Conservation (phyloP, 2,797 vertebrate species). For the Enteromius mattozi region DNA sequence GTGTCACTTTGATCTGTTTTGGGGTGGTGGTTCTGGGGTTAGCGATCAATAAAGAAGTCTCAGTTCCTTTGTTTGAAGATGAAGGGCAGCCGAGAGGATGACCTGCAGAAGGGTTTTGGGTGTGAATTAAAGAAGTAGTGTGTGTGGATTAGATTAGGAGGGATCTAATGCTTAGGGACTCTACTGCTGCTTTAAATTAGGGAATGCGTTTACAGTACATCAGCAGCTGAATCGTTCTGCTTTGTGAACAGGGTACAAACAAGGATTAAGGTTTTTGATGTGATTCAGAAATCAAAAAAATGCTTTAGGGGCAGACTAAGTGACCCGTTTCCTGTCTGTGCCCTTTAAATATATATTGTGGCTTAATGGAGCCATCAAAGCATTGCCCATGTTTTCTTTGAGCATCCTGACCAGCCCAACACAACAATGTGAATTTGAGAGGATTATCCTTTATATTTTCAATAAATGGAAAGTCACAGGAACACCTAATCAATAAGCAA, state of each 20-base stretch:
- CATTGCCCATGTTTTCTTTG: not conserved
- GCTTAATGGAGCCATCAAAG: not conserved
- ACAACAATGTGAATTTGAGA: not conserved
- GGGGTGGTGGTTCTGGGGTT: slow-evolving; percentile 56
- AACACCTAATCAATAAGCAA: not conserved
- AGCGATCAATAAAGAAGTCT: slow-evolving; percentile 64
- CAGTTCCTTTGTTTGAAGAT: slow-evolving; percentile 65
- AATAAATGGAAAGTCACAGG: not conserved
- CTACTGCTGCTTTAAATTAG: slow-evolving; percentile 43
- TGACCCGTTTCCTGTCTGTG: slow-evolving; percentile 26
- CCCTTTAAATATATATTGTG: slow-evolving; percentile 41
- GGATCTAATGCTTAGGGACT: slow-evolving; percentile 36
- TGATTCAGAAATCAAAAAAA: slow-evolving; percentile 28
- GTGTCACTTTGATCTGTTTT: slow-evolving; percentile 65
- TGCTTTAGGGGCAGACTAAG: slow-evolving; percentile 32
- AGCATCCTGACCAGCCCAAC: not conserved
- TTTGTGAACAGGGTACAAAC: slow-evolving; percentile 34
- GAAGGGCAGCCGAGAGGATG: slow-evolving; percentile 60
- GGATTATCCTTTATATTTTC: not conserved
- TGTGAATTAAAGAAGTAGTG: slow-evolving; percentile 55
- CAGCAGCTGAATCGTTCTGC: slow-evolving; percentile 23
- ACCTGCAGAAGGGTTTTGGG: slow-evolving; percentile 52
- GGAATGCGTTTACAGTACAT: slow-evolving; percentile 28
- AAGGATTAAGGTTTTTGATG: slow-evolving; percentile 13
- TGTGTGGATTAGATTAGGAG: slow-evolving; percentile 42